Conservation (phyloP, 2,113 vertebrate species). For the Corvus hawaiiensis region DNA sequence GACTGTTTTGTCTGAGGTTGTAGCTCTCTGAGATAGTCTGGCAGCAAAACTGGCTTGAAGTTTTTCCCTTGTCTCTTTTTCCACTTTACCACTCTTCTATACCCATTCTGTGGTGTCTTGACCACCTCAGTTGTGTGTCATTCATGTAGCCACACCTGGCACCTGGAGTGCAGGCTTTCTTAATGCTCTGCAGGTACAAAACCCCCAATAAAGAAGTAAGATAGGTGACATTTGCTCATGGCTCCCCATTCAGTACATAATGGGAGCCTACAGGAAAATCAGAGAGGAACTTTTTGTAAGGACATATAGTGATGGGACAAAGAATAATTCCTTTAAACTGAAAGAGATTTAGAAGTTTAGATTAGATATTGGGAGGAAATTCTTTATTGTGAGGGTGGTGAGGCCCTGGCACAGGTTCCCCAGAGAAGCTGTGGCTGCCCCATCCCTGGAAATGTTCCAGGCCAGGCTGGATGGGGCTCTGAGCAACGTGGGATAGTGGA, state of each 20-base stretch:
- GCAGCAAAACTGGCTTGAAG: not conserved
- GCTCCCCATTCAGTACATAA: not conserved
- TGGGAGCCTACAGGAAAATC: not conserved
- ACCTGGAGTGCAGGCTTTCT: not conserved
- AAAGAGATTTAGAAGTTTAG: not conserved
- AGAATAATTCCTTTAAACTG: not conserved
- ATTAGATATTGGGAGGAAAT: not conserved
- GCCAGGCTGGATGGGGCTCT: not conserved
- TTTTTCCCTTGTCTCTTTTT: not conserved
- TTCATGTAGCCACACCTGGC: not conserved
- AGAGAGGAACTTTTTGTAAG: not conserved
- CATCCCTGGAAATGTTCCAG: not conserved
- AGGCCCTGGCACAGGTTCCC: not conserved
- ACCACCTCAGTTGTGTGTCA: not conserved
- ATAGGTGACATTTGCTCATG: not conserved
- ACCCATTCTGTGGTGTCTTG: not conserved
- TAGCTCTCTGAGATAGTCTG: not conserved
- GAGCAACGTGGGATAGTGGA: not conserved
- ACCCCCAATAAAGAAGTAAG: fast-evolving
- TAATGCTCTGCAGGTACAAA: not conserved
- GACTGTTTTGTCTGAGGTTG: not conserved
- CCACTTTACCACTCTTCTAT: no score
- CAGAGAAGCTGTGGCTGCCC: not conserved
- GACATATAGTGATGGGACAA: not conserved
- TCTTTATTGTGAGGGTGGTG: not conserved